A percentile compares a stretch with the other conserved stretches of the same genome.
Conservation (phyloP, 2,797 vertebrate species). For the Lutjanus campechanus region DNA sequence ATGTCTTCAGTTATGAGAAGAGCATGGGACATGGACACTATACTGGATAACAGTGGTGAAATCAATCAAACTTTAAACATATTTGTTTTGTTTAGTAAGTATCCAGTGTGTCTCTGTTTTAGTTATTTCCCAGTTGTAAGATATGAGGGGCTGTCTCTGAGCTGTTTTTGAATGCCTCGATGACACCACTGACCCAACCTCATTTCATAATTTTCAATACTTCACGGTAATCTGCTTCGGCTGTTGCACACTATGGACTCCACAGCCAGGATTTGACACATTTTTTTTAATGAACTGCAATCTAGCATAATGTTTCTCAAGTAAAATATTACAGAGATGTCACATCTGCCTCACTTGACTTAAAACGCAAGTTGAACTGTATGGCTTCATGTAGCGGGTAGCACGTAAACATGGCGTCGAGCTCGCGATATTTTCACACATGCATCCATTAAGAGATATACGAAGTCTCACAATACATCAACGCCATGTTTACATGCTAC, state of each 20-base stretch:
- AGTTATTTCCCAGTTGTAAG: neutral
- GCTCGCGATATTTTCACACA: too few species aligned
- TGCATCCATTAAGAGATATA: too few species aligned
- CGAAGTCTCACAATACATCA: too few species aligned
- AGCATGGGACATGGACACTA: neutral
- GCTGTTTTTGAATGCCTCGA: conserved; percentile 1
- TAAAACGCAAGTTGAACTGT: neutral
- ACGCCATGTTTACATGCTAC: too few species aligned
- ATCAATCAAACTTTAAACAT: neutral
- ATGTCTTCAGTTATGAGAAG: neutral
- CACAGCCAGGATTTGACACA: neutral
- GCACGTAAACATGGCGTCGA: too few species aligned
- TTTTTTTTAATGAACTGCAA: neutral
- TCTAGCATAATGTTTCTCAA: neutral
- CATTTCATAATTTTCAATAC: neutral
- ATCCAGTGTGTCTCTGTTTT: neutral
- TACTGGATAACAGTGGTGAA: neutral
- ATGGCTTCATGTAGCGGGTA: too few species aligned
- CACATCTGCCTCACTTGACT: neutral
- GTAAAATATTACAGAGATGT: neutral
- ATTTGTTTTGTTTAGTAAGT: too few species aligned
- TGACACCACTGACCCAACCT: conserved; percentile 7
- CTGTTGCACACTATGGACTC: neutral
- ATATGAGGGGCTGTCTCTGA: neutral
- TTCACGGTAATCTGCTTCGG: conserved; percentile 16